Percentiles rank a stretch among this genome's conserved stretches.
Evolutionary conservation across 2,888 invertebrate species (phyloP).

Genomic region (Amphipoea oculea): DNA sequence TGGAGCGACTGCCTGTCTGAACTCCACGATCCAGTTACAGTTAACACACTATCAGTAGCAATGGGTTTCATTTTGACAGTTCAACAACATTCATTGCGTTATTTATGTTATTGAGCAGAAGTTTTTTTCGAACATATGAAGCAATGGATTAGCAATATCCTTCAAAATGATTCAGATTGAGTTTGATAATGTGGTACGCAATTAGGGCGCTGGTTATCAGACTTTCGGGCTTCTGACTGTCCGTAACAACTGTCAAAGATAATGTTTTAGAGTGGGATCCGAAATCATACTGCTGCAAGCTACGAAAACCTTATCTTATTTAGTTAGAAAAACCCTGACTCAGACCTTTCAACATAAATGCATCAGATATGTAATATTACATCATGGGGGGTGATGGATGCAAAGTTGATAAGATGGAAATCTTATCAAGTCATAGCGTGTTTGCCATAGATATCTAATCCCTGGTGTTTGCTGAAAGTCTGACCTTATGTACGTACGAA

Average conservation of each 20-base stretch:
- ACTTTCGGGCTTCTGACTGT: not conserved
- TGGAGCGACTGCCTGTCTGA: not conserved
- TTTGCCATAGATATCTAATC: not conserved
- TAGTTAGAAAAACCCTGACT: not conserved
- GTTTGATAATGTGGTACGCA: too few relatives aligned
- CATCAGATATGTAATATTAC: not conserved
- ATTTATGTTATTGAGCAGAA: too few relatives aligned
- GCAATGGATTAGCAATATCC: too few relatives aligned
- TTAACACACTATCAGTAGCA: too few relatives aligned
- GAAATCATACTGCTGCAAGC: not conserved
- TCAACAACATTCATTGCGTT: too few relatives aligned
- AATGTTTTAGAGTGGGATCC: not conserved
- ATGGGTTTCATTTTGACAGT: too few relatives aligned
- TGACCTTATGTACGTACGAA: not conserved
- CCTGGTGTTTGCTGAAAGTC: not conserved
- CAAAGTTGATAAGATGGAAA: conserved; percentile 32
- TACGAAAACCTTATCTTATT: not conserved
- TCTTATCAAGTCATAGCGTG: not conserved
- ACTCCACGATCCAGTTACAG: not conserved
- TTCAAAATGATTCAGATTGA: too few relatives aligned
- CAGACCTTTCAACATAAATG: not conserved
- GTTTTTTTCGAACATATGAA: too few relatives aligned
- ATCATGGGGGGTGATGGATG: not conserved
- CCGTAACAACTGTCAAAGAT: not conserved
- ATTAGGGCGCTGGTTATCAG: not conserved